Evolutionary conservation across 2,797 vertebrate genomes (phyloP), one percentile per base, ranked within the genome.

Genomic region (Artibeus lituratus): DNA sequence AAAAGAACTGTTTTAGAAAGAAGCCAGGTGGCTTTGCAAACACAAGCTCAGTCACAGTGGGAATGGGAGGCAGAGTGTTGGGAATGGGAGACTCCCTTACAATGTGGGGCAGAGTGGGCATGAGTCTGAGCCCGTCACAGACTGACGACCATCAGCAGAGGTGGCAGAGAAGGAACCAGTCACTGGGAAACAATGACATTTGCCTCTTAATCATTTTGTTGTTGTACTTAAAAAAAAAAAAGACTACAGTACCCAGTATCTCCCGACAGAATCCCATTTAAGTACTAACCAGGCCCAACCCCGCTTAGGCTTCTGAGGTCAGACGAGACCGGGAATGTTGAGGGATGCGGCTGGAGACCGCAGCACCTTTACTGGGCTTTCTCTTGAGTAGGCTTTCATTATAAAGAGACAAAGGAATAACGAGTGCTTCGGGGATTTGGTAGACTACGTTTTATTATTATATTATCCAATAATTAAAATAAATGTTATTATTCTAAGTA

Each of bases 1-100:
- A n/a, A n/a, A n/a, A 87, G 62, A 90, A 88, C 92, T 3, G 26
- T 72, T 96, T 94, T 76, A 95, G 96, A 91, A 96, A 78, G 92
- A 85, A 96, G 88, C 78, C 96, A 94, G 88, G 93, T 83, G 93
- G 94, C 65, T 86, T 92, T 59, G 82, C 51, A 82, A 47, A 70
- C 16, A 57, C 42, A 51, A 91, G 94, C 59, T 65, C 81, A 53
- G 51, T 24, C 24, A 32, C 8, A 87, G 57, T 42, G 74, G 77
- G 94, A 76, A 65, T 3, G 70, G 91, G 74, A 92, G 70, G 78
- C 49, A 2, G 7, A 55, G 67, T 9, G 18, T 65, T 18, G 47
- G 83, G 86, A 91, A 83, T 37, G 84, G 16, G 0, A 7, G 29
- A 37, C 70, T 85, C 62, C 87, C 87, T 65, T 15, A 16, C 21